phyloP scores from a whole-genome alignment of 2,888 invertebrate genomes.

The Rhogogaster chlorosoma region DNA sequence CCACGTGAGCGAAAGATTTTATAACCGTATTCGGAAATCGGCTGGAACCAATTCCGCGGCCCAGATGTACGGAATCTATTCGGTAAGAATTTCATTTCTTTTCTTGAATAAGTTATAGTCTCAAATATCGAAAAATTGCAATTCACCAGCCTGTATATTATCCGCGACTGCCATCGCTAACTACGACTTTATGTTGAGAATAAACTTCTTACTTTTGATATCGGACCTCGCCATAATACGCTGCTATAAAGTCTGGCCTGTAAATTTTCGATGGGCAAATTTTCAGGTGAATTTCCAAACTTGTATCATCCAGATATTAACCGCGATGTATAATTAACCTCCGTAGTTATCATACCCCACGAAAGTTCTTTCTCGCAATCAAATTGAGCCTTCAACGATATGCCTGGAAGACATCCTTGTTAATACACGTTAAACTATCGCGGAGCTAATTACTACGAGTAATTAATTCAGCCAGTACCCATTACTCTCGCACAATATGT shows the following conservation, averaged over 20 bases:
- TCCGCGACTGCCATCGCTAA: neutral
- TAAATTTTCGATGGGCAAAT: neutral
- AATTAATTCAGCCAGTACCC: neutral
- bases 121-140: conserved; percentile 43
- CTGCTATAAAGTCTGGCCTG: neutral
- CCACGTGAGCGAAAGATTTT: neutral
- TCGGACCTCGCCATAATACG: neutral
- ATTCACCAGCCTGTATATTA: conserved; percentile 24
- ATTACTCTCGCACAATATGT: neutral
- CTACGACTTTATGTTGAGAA: neutral
- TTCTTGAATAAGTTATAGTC: conserved; percentile 35
- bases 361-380: neutral
- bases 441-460: neutral
- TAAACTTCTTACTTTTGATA: neutral
- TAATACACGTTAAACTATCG: neutral
- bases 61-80: conserved; percentile 45
- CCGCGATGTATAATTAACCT: neutral
- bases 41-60: conserved; percentile 11
- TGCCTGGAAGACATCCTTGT: neutral
- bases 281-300: neutral
- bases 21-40: conserved; percentile 24
- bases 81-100: conserved; percentile 38
- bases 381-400: neutral
- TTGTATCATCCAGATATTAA: neutral
- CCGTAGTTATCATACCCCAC: neutral